phyloP scores from a whole-genome alignment of 2,797 vertebrate species.

The Cyprinella venusta region DNA sequence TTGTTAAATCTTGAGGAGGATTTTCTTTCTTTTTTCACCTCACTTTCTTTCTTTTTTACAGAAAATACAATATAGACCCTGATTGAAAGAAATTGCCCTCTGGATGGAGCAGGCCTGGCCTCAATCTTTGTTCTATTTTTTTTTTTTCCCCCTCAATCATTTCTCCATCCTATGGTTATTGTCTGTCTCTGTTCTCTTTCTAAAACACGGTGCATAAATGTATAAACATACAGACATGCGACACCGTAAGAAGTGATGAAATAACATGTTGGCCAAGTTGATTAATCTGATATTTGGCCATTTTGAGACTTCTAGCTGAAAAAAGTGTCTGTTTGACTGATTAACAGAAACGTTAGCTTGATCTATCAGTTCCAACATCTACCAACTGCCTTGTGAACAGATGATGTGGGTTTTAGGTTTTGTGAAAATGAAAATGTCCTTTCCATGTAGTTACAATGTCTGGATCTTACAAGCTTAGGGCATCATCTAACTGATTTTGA shows the following conservation, averaged over 20 bases:
- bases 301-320: neutral
- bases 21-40: slow-evolving; percentile 66
- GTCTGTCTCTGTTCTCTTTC: neutral
- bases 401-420: neutral
- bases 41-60: slow-evolving; percentile 63
- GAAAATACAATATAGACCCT: slow-evolving; percentile 69
- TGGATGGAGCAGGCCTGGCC: slow-evolving; percentile 56
- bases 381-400: neutral
- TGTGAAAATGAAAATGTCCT: neutral
- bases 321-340: neutral
- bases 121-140: slow-evolving; percentile 46
- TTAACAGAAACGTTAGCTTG: neutral
- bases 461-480: neutral
- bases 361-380: neutral
- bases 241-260: neutral
- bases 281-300: neutral
- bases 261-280: neutral
- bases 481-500: too few relatives aligned
- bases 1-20: slow-evolving; percentile 76
- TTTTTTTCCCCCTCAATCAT: slow-evolving; percentile 14
- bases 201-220: neutral
- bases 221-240: neutral
- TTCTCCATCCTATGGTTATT: slow-evolving; percentile 15
- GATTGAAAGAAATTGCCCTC: slow-evolving; percentile 70
- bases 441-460: neutral